Evolutionary conservation across 2,888 invertebrate species (phyloP), one percentile per base, ranked within the genome.

Genomic region (Leptopterna dolabrata): DNA sequence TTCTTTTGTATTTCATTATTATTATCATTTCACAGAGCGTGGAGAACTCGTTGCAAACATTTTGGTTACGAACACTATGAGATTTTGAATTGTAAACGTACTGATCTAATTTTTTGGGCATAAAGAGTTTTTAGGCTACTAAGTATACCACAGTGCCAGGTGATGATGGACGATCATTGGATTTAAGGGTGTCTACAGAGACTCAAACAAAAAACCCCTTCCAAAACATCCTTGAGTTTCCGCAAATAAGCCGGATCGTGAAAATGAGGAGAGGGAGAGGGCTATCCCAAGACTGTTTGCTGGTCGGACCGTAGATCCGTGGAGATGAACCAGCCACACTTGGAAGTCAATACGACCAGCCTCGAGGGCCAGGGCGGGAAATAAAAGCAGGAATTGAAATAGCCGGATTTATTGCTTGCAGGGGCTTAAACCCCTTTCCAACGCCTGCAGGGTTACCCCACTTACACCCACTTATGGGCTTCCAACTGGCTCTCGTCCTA

Each of bases 381-480:
- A 51, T 80, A 80, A 80, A 80, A 45, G 80, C n/a, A 45, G 80
- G 51, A 80, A 80, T 45, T 80, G 80, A 80, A 80, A 80, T 51
- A 51, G 80, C 14, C 51, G 80, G 80, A 80, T 80, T 80, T 80
- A 80, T 80, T 51, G 80, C 47, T 45, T 16, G 51, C 80, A n/a
- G 7, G 80, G 47, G 24, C 47, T 9, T 45, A 14, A 47, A 47
- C 41, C 76, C 43, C 43, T 24, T 19, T 51, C 47, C 30, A 80
- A 45, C 51, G 80, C 80, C 80, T 51, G 51, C 24, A 43, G 14
- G 51, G 27, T 80, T 24, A 80, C 47, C 80, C 76, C 76, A 43
- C 76, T 76, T 76, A 82, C 82, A 82, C 82, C 63, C 82, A 82
- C 63, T 84, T 71, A 71, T 71, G 84, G 73, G 51, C 71, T 84